phyloP scores from a whole-genome alignment of 2,888 invertebrate species.

The Mesochorus sp. region DNA sequence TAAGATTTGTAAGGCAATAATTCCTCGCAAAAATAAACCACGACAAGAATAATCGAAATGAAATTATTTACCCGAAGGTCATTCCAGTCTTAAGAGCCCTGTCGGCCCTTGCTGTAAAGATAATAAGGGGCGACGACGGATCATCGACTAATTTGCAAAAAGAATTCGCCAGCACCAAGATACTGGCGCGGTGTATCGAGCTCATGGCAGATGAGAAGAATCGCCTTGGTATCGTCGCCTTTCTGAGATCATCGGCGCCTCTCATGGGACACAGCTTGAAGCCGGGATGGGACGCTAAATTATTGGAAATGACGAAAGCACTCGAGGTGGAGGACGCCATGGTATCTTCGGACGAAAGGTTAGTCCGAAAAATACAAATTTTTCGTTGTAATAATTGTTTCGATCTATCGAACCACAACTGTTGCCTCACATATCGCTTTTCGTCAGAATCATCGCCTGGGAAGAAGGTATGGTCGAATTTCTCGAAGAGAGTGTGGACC shows the following conservation, averaged over 20 bases:
- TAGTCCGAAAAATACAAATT: not conserved
- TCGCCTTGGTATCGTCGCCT: slow-evolving; percentile 69
- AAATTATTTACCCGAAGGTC: slow-evolving; percentile 60
- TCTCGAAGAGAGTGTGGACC: slow-evolving; percentile 73
- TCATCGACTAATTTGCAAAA: slow-evolving; percentile 65
- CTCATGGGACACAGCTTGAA: slow-evolving; percentile 73
- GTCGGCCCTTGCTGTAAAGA: slow-evolving; percentile 73
- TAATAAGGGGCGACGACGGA: slow-evolving; percentile 69
- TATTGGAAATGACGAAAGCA: slow-evolving; percentile 69
- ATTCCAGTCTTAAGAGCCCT: slow-evolving; percentile 73
- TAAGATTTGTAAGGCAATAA: slow-evolving; percentile 41
- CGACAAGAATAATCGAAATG: not conserved
- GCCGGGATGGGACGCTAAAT: slow-evolving; percentile 72
- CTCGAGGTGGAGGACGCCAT: slow-evolving; percentile 63
- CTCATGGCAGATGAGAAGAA: slow-evolving; percentile 70
- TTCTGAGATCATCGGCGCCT: slow-evolving; percentile 73
- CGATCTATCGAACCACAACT: too few relatives aligned
- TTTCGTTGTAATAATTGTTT: too few relatives aligned
- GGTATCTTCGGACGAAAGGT: slow-evolving; percentile 48
- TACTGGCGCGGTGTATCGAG: slow-evolving; percentile 75
- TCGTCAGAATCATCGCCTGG: slow-evolving; percentile 69
- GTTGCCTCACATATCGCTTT: too few relatives aligned
- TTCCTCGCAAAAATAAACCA: not conserved
- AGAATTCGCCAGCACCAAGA: slow-evolving; percentile 74
- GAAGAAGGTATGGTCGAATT: slow-evolving; percentile 75